Base-by-base conservation (phyloP, 2,797 vertebrate species). In the Yasuhikotakia modesta region DNA sequence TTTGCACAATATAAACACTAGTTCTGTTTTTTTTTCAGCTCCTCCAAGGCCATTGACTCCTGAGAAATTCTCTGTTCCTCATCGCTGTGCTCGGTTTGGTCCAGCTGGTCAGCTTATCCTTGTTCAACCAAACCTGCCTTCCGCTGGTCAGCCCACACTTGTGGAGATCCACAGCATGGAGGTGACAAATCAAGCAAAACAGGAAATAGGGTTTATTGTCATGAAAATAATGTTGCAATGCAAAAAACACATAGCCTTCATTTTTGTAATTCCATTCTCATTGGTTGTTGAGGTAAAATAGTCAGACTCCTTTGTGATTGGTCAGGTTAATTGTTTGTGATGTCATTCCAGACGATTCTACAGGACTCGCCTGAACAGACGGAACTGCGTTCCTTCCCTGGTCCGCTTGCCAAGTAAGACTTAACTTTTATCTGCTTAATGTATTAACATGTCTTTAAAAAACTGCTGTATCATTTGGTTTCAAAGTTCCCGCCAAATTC, bases 161-260 rank as follows among this genome's bases (percentile, higher is more conserved):
- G 97, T 99, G 5, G 97, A 98, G 82, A 91, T 99, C 66, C 92
- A 98, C 92, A 98, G 93, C 86, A 89, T 99, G 91, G 98, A 99
- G 96, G 97, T 99, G 89, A 48, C 3, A 12, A 39, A 39, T 35
- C 5, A 7, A 7, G 35, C 35, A 39, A 10, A 8, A 43, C 39
- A 43, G 39, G 39, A 43, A 13, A 6, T 58, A 17, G 5, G 0
- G 1, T 27, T 2, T 5, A 13, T 58, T 27, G 21, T 14, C 12
- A 58, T 24, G 3, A 58, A 22, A 14, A 58, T 22, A 22, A n/a
- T n/a, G n/a, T n/a, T n/a, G n/a, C 7, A 11, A 6, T 53, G 7
- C 27, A 39, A n/a, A n/a, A n/a, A n/a, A n/a, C n/a, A n/a, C n/a
- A n/a, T n/a, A n/a, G n/a, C n/a, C n/a, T 53, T 53, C 0, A 7